phyloP scores from a whole-genome alignment of 2,797 vertebrate species.

The Tadarida brasiliensis region DNA sequence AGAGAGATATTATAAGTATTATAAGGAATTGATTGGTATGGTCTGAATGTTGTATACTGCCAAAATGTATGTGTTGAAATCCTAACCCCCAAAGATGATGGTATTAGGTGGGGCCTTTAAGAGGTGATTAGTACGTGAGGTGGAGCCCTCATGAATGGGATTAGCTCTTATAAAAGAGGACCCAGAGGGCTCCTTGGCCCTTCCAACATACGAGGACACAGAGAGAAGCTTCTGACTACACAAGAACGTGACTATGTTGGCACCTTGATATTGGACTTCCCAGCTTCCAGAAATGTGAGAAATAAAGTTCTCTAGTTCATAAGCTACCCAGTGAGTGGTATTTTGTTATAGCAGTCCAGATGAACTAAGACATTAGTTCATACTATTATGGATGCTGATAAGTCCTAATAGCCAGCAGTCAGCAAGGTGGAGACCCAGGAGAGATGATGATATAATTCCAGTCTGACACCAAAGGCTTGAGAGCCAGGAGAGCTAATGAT shows the following conservation, averaged over 20 bases:
- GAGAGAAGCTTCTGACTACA: neutral
- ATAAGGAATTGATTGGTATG: too few species aligned
- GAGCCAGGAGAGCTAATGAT: neutral
- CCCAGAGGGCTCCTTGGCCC: neutral
- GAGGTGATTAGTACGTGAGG: too few species aligned
- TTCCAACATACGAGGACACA: neutral
- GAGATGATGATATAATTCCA: neutral
- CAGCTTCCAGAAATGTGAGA: neutral
- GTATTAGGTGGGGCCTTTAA: too few species aligned
- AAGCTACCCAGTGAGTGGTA: neutral
- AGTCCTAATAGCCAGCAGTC: neutral
- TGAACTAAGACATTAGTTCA: neutral
- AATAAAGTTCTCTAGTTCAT: neutral
- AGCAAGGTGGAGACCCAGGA: neutral
- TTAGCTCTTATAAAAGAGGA: neutral
- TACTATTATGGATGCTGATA: neutral
- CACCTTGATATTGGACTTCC: neutral
- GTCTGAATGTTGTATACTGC: too few species aligned
- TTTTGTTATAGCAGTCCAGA: neutral
- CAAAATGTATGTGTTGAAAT: too few species aligned
- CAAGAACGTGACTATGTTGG: neutral
- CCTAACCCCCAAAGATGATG: too few species aligned
- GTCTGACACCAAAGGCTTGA: neutral
- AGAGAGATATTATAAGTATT: too few species aligned
- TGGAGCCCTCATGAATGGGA: neutral